Conservation (phyloP, 2,797 vertebrate genomes). For the Brachymystax lenok region DNA sequence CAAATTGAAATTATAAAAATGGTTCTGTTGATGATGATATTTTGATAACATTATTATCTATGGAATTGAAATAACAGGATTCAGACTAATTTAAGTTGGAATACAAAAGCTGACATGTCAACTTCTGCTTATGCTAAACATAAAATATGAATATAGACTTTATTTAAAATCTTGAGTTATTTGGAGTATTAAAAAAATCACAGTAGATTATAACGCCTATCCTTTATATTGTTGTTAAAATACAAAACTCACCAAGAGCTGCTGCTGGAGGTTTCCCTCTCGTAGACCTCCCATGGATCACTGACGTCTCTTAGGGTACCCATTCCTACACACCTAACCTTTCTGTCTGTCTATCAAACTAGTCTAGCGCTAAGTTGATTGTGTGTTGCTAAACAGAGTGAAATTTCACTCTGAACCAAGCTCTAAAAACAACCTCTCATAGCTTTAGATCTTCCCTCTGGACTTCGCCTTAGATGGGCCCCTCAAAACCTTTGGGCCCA, state of each 20-base stretch:
- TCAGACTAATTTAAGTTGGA: background rate
- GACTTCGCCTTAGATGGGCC: background rate
- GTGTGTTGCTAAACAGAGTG: background rate
- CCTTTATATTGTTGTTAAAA: background rate
- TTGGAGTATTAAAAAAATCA: background rate
- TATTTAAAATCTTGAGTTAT: background rate
- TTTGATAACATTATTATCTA: background rate
- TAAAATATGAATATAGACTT: background rate
- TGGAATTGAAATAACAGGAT: background rate
- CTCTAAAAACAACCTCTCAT: background rate
- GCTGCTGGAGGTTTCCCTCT: constrained; percentile 60
- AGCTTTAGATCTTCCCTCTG: background rate
- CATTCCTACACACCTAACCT: constrained; percentile 41
- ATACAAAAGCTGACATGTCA: background rate
- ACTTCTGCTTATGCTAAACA: background rate
- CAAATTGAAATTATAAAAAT: no score
- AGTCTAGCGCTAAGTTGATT: background rate
- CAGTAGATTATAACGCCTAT: background rate
- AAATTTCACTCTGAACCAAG: background rate
- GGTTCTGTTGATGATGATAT: background rate
- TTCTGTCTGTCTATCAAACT: background rate
- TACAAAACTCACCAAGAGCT: constrained; percentile 63
- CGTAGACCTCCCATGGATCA: constrained; percentile 62
- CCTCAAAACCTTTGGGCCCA: background rate
- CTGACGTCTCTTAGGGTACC: constrained; percentile 31